Conservation (phyloP, 2,888 invertebrate genomes). For the Mesoligia furuncula region DNA sequence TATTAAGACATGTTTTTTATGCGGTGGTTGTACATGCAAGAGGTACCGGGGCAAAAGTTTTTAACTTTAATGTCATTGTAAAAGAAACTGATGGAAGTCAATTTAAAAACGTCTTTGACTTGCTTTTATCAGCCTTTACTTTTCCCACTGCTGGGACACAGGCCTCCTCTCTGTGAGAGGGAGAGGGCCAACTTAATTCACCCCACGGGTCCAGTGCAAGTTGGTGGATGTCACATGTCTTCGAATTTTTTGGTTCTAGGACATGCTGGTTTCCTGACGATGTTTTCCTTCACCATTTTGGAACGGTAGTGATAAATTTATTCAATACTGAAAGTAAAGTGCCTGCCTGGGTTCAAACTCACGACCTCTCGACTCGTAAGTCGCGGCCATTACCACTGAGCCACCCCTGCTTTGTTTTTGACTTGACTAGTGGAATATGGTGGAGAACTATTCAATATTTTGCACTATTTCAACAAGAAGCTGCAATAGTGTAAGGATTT, state of each 20-base stretch:
- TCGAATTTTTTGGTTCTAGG: neutral
- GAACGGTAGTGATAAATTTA: neutral
- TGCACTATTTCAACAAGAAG: neutral
- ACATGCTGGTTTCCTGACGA: neutral
- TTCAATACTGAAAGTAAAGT: no score
- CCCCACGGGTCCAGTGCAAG: neutral
- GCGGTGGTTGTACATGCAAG: constrained; percentile 35
- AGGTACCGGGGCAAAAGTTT: neutral
- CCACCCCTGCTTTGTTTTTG: neutral
- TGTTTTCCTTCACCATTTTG: neutral
- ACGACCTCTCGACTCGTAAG: neutral
- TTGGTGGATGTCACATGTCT: neutral
- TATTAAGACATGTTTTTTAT: neutral
- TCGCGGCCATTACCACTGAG: neutral
- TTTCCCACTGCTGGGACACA: neutral
- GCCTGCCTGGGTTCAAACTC: neutral
- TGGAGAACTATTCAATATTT: neutral
- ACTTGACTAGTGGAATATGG: neutral
- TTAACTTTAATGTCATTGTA: constrained; percentile 5
- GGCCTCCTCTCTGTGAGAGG: neutral
- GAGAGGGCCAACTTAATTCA: neutral
- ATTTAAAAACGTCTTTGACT: neutral
- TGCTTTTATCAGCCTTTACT: no score
- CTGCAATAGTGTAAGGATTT: neutral
- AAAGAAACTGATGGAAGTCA: neutral